Evolutionary conservation across 2,113 vertebrate genomes (phyloP).

Genomic region (Gavialis gangeticus): DNA sequence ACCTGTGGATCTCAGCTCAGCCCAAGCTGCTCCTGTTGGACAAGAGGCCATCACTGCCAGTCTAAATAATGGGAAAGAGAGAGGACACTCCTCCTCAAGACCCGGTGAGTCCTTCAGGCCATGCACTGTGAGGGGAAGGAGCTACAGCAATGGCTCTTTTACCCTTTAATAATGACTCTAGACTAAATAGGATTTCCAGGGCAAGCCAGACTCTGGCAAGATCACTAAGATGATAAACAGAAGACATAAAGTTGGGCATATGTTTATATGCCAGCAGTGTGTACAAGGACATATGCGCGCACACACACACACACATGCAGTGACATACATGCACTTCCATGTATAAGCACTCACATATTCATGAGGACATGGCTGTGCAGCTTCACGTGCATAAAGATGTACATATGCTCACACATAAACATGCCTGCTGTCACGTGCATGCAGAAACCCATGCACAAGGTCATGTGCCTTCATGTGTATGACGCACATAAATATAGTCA

Average conservation of each 20-base stretch:
- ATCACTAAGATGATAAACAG: background rate
- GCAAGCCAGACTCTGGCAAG: background rate
- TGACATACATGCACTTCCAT: rapidly evolving
- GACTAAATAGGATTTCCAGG: background rate
- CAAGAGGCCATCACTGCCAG: conserved; percentile 81
- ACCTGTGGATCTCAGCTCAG: conserved; percentile 96
- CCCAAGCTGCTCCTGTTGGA: conserved; percentile 87
- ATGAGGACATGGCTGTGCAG: background rate
- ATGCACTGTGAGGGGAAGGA: background rate
- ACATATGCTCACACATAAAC: rapidly evolving
- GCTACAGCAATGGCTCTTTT: background rate
- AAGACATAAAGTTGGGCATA: background rate
- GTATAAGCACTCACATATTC: background rate
- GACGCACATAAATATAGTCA: too few relatives aligned
- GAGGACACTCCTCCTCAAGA: background rate
- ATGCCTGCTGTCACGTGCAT: background rate
- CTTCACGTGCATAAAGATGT: rapidly evolving
- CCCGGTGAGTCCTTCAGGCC: background rate
- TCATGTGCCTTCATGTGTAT: background rate
- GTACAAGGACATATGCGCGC: background rate
- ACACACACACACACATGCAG: background rate
- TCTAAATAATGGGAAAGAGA: conserved; percentile 51
- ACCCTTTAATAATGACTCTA: background rate
- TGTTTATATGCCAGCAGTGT: rapidly evolving
- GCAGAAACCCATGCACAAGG: rapidly evolving